phyloP scores from a whole-genome alignment of 2,888 invertebrate species.

The Cosmopolites sordidus region DNA sequence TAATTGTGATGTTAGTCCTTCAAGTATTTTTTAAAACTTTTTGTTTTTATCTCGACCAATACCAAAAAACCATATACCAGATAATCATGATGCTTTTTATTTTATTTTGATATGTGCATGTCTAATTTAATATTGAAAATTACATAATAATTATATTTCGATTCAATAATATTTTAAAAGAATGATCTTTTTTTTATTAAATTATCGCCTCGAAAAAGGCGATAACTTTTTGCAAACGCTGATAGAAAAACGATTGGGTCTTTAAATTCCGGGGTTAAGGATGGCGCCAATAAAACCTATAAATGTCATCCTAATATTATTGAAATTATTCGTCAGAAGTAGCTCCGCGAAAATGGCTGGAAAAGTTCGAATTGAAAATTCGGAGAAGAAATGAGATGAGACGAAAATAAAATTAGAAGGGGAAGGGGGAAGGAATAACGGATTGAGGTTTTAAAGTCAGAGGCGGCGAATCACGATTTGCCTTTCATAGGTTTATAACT shows the following conservation, averaged over 20 bases:
- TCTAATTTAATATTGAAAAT: too few species aligned
- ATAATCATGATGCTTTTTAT: too few species aligned
- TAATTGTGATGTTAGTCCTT: too few species aligned
- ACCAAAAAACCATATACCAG: too few species aligned
- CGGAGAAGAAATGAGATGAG: slow-evolving; percentile 9
- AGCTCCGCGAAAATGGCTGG: slow-evolving; percentile 10
- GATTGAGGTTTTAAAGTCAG: slow-evolving; percentile 10
- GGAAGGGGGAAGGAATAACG: slow-evolving; percentile 1
- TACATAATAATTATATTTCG: too few species aligned
- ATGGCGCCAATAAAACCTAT: slow-evolving; percentile 24
- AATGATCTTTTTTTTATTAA: slow-evolving; percentile 7
- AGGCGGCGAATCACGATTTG: slow-evolving; percentile 4
- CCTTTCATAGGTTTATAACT: too few species aligned
- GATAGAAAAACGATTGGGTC: slow-evolving; percentile 18
- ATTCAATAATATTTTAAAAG: too few species aligned
- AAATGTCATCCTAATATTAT: slow-evolving; percentile 24
- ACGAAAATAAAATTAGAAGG: slow-evolving; percentile 13
- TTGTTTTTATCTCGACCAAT: too few species aligned
- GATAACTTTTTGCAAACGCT: slow-evolving; percentile 17
- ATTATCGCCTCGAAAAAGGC: slow-evolving; percentile 12
- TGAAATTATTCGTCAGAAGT: slow-evolving; percentile 19
- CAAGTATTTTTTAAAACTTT: too few species aligned
- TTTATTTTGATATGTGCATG: too few species aligned
- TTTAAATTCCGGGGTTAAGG: slow-evolving; percentile 18
- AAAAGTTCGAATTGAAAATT: slow-evolving; percentile 19